Evolutionary conservation across 2,888 invertebrate species (phyloP).

Genomic region (Nezara viridula): DNA sequence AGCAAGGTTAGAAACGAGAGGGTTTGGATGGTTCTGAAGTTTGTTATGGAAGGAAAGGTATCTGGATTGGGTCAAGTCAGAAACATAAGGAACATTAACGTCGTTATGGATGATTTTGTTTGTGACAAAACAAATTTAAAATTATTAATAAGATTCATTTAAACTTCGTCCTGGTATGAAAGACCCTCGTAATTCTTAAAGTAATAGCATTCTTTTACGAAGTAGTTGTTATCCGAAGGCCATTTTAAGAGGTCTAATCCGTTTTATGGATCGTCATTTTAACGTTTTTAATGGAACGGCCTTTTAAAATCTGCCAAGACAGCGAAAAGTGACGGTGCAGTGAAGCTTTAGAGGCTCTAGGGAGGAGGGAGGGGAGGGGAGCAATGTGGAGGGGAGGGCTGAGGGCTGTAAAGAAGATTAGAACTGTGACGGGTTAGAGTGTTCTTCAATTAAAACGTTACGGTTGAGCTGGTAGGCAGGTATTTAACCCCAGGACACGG

Average conservation of each 20-base stretch:
- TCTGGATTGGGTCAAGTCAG: no score
- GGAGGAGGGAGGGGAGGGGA: neutral
- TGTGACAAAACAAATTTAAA: no score
- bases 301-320: neutral
- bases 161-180: no score
- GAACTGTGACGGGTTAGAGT: conserved; percentile 24
- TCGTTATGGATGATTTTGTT: no score
- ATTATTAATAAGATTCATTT: no score
- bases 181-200: neutral
- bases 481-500: conserved; percentile 13
- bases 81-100: no score
- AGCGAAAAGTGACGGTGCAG: neutral
- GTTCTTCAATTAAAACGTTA: conserved; percentile 49
- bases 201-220: neutral
- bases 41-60: no score
- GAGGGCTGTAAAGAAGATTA: conserved; percentile 18
- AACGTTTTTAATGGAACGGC: neutral
- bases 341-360: neutral
- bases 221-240: neutral
- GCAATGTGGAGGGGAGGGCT: neutral
- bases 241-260: neutral
- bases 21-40: no score
- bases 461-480: conserved; percentile 20
- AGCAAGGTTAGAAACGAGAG: no score
- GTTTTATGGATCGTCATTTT: neutral